A percentile compares a stretch with the other conserved stretches of the same genome.
Evolutionary conservation across 2,113 vertebrate species (phyloP).

Genomic region (Rhadina sibilatrix): DNA sequence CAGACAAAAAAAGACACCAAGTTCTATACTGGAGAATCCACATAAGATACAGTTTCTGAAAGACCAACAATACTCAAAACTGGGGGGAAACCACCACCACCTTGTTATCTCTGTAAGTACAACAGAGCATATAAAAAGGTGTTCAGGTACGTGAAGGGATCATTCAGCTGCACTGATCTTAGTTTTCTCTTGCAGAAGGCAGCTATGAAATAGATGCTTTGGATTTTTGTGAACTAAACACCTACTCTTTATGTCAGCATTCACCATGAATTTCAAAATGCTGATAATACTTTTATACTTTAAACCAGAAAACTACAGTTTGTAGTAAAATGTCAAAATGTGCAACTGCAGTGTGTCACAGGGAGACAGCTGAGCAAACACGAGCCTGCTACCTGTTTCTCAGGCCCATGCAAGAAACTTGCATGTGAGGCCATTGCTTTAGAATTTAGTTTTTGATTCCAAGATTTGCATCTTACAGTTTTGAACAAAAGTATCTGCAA

Average conservation of each 20-base stretch:
- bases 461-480: not conserved
- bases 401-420: not conserved
- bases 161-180: not conserved
- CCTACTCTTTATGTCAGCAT: not conserved
- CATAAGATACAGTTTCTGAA: not conserved
- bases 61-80: not conserved
- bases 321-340: not conserved
- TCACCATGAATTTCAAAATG: not conserved
- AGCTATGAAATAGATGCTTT: not conserved
- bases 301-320: not conserved
- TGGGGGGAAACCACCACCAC: fast-evolving
- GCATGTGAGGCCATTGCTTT: not conserved
- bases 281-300: not conserved
- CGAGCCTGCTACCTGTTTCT: fast-evolving
- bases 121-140: not conserved
- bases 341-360: not conserved
- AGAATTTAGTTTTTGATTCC: not conserved
- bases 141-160: not conserved
- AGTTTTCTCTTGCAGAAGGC: not conserved
- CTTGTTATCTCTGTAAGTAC: not conserved
- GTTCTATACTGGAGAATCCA: not conserved
- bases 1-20: not conserved
- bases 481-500: not conserved
- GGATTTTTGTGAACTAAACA: not conserved
- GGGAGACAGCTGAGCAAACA: not conserved